A percentile compares a stretch with the other conserved stretches of the same genome.
Conservation (phyloP, 2,113 vertebrate genomes). For the Myiopsitta monachus region DNA sequence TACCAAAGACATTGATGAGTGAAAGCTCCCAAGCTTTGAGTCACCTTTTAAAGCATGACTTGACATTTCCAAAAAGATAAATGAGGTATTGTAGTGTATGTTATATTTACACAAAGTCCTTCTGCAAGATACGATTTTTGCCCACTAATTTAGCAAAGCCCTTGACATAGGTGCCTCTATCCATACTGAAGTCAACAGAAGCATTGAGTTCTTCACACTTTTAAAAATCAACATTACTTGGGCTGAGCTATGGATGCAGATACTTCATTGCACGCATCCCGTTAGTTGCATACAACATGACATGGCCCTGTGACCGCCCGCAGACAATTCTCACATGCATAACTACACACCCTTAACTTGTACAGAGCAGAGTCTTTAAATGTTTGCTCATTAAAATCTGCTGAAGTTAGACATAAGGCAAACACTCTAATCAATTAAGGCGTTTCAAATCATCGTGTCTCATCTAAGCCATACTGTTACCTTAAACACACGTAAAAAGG, state of each 20-base stretch:
- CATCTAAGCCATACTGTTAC: background rate
- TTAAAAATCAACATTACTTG: background rate
- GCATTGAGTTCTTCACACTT: background rate
- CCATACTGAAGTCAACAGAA: background rate
- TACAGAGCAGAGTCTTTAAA: background rate
- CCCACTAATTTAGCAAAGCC: background rate
- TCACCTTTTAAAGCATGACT: background rate
- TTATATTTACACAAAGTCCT: background rate
- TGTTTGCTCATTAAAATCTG: background rate
- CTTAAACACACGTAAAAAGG: background rate
- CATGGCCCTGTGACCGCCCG: rapidly evolving
- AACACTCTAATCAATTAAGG: background rate
- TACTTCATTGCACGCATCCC: background rate
- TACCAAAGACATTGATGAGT: background rate
- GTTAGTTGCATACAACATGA: rapidly evolving
- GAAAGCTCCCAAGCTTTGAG: background rate
- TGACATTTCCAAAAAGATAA: background rate
- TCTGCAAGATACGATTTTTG: background rate
- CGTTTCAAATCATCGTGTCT: background rate
- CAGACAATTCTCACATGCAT: background rate
- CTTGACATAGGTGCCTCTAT: background rate
- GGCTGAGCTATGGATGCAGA: background rate
- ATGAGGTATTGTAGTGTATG: background rate
- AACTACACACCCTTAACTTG: background rate
- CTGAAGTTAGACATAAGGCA: background rate